Evolutionary conservation across 1,140 invertebrate species (phyloP).

Genomic region (Meloidogyne chitwoodi): DNA sequence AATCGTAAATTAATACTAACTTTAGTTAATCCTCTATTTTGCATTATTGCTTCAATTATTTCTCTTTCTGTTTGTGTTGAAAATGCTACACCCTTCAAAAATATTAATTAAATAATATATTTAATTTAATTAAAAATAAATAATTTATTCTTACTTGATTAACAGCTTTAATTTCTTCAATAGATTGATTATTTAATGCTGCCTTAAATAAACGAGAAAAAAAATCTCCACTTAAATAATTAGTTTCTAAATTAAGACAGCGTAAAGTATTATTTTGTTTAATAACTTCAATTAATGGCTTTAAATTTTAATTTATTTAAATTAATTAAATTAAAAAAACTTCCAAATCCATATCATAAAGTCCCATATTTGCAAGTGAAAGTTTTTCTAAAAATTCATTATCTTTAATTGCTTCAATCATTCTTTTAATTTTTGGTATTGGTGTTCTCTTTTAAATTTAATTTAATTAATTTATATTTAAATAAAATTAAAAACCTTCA

Average conservation of each 20-base stretch:
- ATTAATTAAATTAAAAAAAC: constrained; percentile 42
- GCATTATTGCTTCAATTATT: constrained; percentile 54
- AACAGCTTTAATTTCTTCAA: constrained; percentile 59
- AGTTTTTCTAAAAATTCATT: constrained; percentile 63
- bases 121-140: too few relatives aligned
- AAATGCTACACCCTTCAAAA: constrained; percentile 56
- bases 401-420: constrained; percentile 62
- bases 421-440: constrained; percentile 61
- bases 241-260: constrained; percentile 64
- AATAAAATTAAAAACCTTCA: too few relatives aligned
- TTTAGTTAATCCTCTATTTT: constrained; percentile 53
- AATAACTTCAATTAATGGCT: constrained; percentile 61
- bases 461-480: not conserved
- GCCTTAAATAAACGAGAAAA: constrained; percentile 55
- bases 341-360: constrained; percentile 62
- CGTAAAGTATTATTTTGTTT: constrained; percentile 62
- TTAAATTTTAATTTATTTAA: not conserved
- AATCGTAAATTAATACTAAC: constrained; percentile 56
- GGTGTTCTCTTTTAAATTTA: constrained; percentile 62
- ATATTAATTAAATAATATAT: too few relatives aligned
- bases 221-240: constrained; percentile 62
- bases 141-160: constrained; percentile 47
- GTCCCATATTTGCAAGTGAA: constrained; percentile 62
- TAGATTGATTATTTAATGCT: constrained; percentile 49
- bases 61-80: constrained; percentile 52